These are phyloP conservation scores for Eilema caniola DNA, from an alignment of 2,888 invertebrate genomes.

Conservation along the genomic window DNA sequence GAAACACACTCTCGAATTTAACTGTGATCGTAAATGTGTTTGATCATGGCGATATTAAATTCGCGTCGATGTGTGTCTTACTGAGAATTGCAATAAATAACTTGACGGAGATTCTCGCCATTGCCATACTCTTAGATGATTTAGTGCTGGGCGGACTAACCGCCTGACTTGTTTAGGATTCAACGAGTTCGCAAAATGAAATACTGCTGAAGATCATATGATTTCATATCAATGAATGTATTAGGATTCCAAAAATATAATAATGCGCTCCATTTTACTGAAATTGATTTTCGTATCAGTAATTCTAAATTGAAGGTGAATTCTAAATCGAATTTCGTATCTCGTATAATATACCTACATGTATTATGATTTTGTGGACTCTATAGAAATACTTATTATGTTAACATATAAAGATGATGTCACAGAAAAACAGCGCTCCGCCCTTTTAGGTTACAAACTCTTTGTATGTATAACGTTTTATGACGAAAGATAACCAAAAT, in stretches of 20 bases:
- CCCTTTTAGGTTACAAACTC: neutral
- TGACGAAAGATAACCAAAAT: neutral
- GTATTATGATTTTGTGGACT: neutral
- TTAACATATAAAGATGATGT: neutral
- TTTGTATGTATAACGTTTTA: neutral
- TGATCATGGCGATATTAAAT: slow-evolving; percentile 68
- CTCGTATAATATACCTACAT: neutral
- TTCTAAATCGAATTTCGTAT: neutral
- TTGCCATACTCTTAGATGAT: slow-evolving; percentile 63
- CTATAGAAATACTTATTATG: neutral
- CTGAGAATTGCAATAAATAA: slow-evolving; percentile 73
- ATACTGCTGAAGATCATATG: slow-evolving; percentile 26
- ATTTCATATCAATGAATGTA: slow-evolving; percentile 22
- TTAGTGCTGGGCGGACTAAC: slow-evolving; percentile 59
- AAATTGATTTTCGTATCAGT: slow-evolving; percentile 32
- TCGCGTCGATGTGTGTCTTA: slow-evolving; percentile 56
- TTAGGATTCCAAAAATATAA: slow-evolving; percentile 42
- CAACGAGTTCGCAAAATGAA: slow-evolving; percentile 35
- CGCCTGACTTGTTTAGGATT: slow-evolving; percentile 45
- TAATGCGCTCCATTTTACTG: slow-evolving; percentile 32
- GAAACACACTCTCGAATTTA: slow-evolving; percentile 60
- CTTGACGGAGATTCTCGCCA: slow-evolving; percentile 50
- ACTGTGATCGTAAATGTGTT: slow-evolving; percentile 69
- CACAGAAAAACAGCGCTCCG: neutral
- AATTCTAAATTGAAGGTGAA: neutral